Conservation (phyloP, 2,113 vertebrate species). For the zebrafish (Danio rerio) region DNA sequence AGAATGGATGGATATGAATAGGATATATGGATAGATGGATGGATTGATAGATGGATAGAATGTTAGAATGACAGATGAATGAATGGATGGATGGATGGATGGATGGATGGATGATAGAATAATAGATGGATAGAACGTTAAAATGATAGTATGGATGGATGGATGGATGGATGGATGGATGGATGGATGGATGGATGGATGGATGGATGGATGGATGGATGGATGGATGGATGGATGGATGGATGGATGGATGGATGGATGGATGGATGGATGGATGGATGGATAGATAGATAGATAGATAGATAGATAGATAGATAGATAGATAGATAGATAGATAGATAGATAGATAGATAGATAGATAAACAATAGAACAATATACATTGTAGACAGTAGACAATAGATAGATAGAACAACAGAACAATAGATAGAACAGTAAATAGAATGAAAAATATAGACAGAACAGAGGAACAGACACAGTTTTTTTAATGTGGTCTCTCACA, state of each 20-base stretch:
- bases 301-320: not conserved
- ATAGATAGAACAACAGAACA: not conserved
- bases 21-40: not conserved
- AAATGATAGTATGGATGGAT: not conserved
- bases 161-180: not conserved
- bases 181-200: not conserved
- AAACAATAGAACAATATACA: too few relatives aligned
- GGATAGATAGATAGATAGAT: not conserved
- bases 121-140: too few relatives aligned
- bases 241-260: not conserved
- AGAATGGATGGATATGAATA: not conserved
- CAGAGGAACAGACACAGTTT: not conserved
- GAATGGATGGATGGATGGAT: not conserved
- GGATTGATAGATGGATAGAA: not conserved
- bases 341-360: not conserved
- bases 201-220: not conserved
- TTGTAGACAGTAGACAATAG: not conserved
- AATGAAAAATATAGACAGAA: not conserved
- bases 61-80: not conserved
- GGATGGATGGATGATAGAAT: too few relatives aligned
- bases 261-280: too few relatives aligned
- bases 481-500: not conserved
- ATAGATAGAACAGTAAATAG: too few relatives aligned
- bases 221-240: not conserved
- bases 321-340: not conserved